A percentile compares a stretch with the other conserved stretches of the same genome.
These are phyloP conservation scores for Amazona finschi DNA, from an alignment of 2,797 vertebrate species.

Conservation along the genomic window DNA sequence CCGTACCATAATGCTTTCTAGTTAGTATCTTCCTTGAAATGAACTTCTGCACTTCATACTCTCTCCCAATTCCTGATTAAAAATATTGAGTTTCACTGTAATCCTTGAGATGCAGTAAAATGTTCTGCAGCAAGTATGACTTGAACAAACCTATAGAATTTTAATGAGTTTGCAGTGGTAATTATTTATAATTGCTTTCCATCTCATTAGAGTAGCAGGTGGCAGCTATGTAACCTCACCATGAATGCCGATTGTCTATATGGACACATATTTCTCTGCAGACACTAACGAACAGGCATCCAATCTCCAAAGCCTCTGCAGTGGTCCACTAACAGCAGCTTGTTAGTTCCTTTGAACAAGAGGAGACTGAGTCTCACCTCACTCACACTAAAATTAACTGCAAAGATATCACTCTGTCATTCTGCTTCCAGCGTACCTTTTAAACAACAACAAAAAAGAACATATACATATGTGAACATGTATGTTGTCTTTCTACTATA, in stretches of 20 bases:
- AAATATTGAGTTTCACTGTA: background rate
- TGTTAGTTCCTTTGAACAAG: background rate
- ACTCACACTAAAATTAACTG: background rate
- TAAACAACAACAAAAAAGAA: background rate
- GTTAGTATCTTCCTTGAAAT: background rate
- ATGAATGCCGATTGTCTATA: slow-evolving; percentile 2
- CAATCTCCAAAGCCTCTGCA: background rate
- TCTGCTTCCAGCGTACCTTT: accelerated
- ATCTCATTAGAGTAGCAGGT: slow-evolving; percentile 48
- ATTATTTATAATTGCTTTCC: slow-evolving; percentile 69
- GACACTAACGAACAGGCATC: background rate
- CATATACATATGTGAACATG: background rate
- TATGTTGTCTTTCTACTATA: background rate
- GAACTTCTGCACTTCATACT: background rate
- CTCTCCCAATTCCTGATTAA: background rate
- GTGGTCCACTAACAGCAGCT: background rate
- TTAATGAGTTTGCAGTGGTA: slow-evolving; percentile 40
- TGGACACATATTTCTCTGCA: background rate
- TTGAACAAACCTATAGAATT: slow-evolving; percentile 25
- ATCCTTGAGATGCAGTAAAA: slow-evolving; percentile 15
- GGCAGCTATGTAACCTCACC: slow-evolving; percentile 29
- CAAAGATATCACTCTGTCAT: background rate
- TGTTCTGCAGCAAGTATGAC: slow-evolving; percentile 12
- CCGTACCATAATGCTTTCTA: background rate
- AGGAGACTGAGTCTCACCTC: background rate